Base-by-base conservation (phyloP, 2,113 vertebrate genomes). In the Psilopogon haemacephalus region DNA sequence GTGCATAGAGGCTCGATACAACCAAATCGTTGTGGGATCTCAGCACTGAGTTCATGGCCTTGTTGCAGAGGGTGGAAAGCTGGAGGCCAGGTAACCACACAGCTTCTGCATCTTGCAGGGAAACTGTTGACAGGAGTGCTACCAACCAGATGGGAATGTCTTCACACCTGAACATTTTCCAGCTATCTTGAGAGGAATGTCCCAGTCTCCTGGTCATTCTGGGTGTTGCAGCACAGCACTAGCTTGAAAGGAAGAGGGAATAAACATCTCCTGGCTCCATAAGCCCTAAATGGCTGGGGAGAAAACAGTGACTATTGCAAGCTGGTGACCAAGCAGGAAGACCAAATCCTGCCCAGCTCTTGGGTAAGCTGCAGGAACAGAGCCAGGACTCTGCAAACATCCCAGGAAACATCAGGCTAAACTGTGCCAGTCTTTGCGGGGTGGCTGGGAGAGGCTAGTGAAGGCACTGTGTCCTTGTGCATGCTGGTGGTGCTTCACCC, bases 161-260 rank as follows among this genome's bases (percentile, higher is more conserved):
- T 35, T 73, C 50, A 40, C 64, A 62, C 40, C 56, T 14, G 3
- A 84, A 44, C 1, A 3, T 44, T 86, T 70, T 67, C 50, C 37
- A 86, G 56, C 24, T 33, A 37, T 35, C 12, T 69, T n/a, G 4
- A 52, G 68, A 84, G 55, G 17, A 48, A 14, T 30, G 16, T n/a
- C 76, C 30, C 0, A 3, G 28, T 85, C 12, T 6, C 17, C 26
- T 60, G 38, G 1, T 9, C 15, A 11, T 76, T 72, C 11, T 52
- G 37, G 28, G 42, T 46, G 28, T 50, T 0, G 0, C 38, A 11
- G 20, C 27, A 37, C 4, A 50, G 38, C 12, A 6, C 3, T 2
- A 8, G 11, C 46, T 55, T 55, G 88, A 81, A 71, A 40, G 42
- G 62, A 77, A 14, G 52, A 50, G 8, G 32, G 32, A 24, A 32